phyloP scores from a whole-genome alignment of 2,113 vertebrate species.

The Engraulis encrasicolus region DNA sequence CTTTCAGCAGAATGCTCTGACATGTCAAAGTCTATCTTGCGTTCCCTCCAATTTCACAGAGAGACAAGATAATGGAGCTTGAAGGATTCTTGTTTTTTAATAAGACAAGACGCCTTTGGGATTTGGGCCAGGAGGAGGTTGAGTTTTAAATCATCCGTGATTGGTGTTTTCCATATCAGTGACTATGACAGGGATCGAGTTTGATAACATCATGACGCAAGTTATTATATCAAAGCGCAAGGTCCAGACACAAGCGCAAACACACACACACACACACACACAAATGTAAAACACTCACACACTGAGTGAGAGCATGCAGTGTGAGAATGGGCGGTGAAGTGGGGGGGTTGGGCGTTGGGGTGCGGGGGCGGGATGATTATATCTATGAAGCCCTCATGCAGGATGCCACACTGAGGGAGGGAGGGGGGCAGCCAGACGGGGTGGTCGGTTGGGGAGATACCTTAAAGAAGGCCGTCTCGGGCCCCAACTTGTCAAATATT shows the following conservation, averaged over 20 bases:
- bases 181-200: background rate
- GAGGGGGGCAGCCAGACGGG: too few relatives aligned
- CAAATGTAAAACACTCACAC: too few relatives aligned
- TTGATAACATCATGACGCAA: background rate
- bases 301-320: background rate
- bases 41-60: background rate
- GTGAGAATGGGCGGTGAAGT: background rate
- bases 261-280: conserved; percentile 28
- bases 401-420: background rate
- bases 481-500: conserved; percentile 97
- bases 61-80: background rate
- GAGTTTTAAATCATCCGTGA: background rate
- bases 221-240: background rate
- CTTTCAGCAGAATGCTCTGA: background rate
- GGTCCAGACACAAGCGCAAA: background rate
- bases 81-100: background rate
- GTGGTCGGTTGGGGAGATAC: conserved; percentile 85
- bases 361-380: too few relatives aligned
- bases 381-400: background rate
- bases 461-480: conserved; percentile 99
- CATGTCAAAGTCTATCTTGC: background rate
- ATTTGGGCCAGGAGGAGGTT: background rate
- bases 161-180: background rate
- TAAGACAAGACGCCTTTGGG: background rate
- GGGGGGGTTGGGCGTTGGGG: background rate